phyloP scores from a whole-genome alignment of 2,113 vertebrate species.

The Heterochromis multidens region DNA sequence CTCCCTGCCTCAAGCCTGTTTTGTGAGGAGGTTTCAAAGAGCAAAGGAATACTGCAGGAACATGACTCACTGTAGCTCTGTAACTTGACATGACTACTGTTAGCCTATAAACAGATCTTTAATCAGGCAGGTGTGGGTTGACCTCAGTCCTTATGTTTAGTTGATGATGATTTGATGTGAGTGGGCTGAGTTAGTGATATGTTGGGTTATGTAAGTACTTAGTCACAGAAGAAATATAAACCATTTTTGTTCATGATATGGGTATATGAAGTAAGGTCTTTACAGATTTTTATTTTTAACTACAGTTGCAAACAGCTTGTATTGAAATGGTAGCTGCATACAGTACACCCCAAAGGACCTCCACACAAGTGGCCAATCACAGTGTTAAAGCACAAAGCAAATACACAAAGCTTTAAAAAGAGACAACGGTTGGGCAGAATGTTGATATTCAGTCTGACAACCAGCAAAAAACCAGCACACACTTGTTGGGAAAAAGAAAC shows the following conservation, averaged over 20 bases:
- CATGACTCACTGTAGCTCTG: neutral
- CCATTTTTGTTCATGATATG: neutral
- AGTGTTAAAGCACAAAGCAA: neutral
- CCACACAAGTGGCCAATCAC: neutral
- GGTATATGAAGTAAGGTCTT: fast-evolving
- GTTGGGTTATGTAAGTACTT: fast-evolving
- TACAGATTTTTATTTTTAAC: neutral
- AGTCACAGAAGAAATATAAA: fast-evolving
- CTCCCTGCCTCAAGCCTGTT: neutral
- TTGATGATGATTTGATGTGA: fast-evolving
- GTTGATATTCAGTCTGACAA: neutral
- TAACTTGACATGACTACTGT: neutral
- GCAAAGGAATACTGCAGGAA: neutral
- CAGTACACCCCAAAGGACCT: neutral
- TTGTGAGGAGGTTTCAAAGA: neutral
- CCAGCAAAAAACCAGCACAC: neutral
- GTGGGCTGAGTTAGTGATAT: neutral
- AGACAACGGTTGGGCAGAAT: neutral
- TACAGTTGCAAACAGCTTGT: too few species aligned
- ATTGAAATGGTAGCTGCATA: too few species aligned
- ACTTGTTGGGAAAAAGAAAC: too few species aligned
- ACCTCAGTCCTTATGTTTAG: neutral
- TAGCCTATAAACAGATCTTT: neutral
- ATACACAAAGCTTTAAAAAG: neutral
- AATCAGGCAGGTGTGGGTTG: neutral